A percentile compares a stretch with the other conserved stretches of the same genome.
These are phyloP conservation scores for Deroplatys truncata DNA, from an alignment of 2,888 invertebrate genomes.

Conservation along the genomic window DNA sequence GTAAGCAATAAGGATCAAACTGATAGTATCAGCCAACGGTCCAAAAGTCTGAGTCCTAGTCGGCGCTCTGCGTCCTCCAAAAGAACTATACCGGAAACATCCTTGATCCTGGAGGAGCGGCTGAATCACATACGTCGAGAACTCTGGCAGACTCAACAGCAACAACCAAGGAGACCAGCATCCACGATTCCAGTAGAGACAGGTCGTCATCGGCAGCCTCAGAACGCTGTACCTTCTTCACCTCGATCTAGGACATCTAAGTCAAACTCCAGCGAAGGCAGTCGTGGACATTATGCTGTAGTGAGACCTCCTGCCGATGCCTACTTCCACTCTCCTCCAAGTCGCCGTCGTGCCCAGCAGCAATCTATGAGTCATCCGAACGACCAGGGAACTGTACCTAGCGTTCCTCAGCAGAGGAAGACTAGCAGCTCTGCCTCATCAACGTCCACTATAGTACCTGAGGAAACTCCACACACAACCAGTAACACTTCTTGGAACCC, in stretches of 20 bases:
- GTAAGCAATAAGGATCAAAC: not conserved
- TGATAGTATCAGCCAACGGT: not conserved
- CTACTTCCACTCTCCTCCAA: slow-evolving; percentile 1
- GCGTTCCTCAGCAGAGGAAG: not conserved
- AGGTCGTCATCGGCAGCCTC: not conserved
- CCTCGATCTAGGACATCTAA: not conserved
- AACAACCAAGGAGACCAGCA: not conserved
- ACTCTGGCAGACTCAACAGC: not conserved
- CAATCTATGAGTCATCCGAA: not conserved
- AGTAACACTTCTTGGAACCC: not conserved
- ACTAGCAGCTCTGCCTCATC: slow-evolving; percentile 14
- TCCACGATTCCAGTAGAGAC: not conserved
- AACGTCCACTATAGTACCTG: slow-evolving; percentile 11
- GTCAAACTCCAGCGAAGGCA: not conserved
- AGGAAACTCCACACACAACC: not conserved
- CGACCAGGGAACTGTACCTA: not conserved
- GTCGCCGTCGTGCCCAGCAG: not conserved
- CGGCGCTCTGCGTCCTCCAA: not conserved
- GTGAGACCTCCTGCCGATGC: not conserved
- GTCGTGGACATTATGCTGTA: not conserved
- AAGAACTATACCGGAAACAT: slow-evolving; percentile 15
- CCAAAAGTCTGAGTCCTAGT: not conserved
- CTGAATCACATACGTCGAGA: slow-evolving; percentile 8
- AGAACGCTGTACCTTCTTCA: not conserved
- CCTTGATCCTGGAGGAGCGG: slow-evolving; percentile 16